Evolutionary conservation across 2,888 invertebrate species (phyloP).

Genomic region (Mycogona germanica): DNA sequence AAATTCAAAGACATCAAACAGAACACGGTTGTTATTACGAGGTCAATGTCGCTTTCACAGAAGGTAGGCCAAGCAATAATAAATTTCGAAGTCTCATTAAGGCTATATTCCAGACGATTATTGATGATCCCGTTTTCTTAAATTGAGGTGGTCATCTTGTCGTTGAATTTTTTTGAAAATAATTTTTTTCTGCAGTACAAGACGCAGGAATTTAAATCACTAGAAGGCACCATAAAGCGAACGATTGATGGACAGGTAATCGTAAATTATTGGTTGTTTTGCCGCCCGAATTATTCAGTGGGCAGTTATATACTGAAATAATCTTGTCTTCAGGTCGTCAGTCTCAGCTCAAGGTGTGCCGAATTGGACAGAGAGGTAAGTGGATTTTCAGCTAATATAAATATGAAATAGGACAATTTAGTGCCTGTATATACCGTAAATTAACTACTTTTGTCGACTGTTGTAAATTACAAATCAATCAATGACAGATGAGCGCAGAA

Average conservation of each 20-base stretch:
- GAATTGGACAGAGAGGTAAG: conserved; percentile 18
- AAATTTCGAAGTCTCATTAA: conserved; percentile 8
- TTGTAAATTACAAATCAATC: too few relatives aligned
- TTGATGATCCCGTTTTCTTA: too few relatives aligned
- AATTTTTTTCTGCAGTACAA: conserved; percentile 27
- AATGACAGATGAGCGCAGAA: too few relatives aligned
- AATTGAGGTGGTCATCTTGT: too few relatives aligned
- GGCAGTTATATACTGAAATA: not conserved
- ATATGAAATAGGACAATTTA: not conserved
- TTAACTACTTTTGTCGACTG: too few relatives aligned
- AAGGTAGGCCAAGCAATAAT: conserved; percentile 25
- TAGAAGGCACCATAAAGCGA: conserved; percentile 49
- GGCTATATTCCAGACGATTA: too few relatives aligned
- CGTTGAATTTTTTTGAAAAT: too few relatives aligned
- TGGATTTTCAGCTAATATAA: not conserved
- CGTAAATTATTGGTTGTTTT: conserved; percentile 15
- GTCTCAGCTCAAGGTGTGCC: conserved; percentile 23
- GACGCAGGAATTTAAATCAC: conserved; percentile 47
- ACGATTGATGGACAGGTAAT: conserved; percentile 26
- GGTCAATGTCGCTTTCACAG: conserved; percentile 53
- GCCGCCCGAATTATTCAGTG: not conserved
- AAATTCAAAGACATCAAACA: conserved; percentile 47
- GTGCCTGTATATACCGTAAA: too few relatives aligned
- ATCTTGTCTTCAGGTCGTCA: conserved; percentile 2
- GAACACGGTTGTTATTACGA: conserved; percentile 48